Percentiles rank a stretch among this genome's conserved stretches.
phyloP scores from a whole-genome alignment of 2,113 vertebrate genomes.

The Speoplatyrhinus poulsoni region DNA sequence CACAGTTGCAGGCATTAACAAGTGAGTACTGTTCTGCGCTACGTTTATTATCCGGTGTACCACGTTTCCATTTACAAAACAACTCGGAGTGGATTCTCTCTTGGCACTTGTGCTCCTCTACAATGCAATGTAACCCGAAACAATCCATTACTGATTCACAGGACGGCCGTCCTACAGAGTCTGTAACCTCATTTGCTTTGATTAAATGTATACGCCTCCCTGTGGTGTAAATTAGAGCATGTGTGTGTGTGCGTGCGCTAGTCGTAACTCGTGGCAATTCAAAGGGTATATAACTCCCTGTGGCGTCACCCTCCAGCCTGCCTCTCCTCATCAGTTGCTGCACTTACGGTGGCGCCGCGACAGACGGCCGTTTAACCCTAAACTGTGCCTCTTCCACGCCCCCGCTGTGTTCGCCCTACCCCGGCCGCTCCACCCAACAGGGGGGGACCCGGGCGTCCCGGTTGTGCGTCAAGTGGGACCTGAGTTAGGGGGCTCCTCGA shows the following conservation, averaged over 20 bases:
- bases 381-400: constrained; percentile 34
- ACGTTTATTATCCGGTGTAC: no score
- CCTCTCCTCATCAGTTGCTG: constrained; percentile 38
- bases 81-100: no score
- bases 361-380: constrained; percentile 45
- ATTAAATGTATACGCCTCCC: constrained; percentile 56
- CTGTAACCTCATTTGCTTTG: constrained; percentile 59
- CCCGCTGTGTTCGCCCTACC: constrained; percentile 31
- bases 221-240: constrained; percentile 36
- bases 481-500: constrained; percentile 27
- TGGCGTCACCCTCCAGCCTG: constrained; percentile 30
- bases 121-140: constrained; percentile 25
- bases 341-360: constrained; percentile 24
- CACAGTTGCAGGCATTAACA: background rate
- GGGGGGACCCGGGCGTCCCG: constrained; percentile 17
- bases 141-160: constrained; percentile 40
- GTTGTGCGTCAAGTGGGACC: constrained; percentile 30
- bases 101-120: constrained; percentile 5
- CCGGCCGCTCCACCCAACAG: constrained; percentile 27
- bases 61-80: no score
- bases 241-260: background rate
- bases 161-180: constrained; percentile 26
- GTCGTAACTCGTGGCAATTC: constrained; percentile 39
- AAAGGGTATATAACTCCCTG: constrained; percentile 36
- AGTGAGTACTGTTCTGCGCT: no score